A percentile compares a stretch with the other conserved stretches of the same genome.
Evolutionary conservation across 2,113 vertebrate genomes (phyloP).

Genomic region (Gavialis gangeticus): DNA sequence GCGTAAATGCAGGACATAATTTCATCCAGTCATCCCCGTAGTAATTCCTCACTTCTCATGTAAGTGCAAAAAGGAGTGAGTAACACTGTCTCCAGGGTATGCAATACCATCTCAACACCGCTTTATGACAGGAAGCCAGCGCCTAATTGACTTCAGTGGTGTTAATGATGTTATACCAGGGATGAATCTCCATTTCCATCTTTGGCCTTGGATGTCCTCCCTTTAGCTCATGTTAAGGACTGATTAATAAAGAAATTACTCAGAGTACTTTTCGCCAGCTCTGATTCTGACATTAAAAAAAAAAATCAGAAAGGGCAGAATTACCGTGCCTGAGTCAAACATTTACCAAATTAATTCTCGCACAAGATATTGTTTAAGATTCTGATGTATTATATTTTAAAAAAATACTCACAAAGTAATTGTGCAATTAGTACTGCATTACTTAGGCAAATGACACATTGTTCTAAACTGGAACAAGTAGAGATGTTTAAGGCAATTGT

Average conservation of each 20-base stretch:
- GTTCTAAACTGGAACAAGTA: constrained; percentile 42
- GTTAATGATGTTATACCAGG: fast-evolving
- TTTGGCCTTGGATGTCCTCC: constrained; percentile 12
- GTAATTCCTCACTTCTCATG: not conserved
- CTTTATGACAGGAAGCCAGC: not conserved
- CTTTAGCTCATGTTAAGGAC: constrained; percentile 58
- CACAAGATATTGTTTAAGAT: constrained; percentile 50
- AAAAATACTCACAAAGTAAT: constrained; percentile 42
- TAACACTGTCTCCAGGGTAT: not conserved
- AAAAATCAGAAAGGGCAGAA: constrained; percentile 15
- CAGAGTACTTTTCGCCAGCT: constrained; percentile 37
- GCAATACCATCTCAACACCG: fast-evolving
- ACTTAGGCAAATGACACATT: constrained; percentile 45
- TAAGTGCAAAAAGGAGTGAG: no score
- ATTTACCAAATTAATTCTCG: constrained; percentile 70
- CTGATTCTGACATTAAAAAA: constrained; percentile 45
- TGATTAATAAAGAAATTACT: constrained; percentile 70
- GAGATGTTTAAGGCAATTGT: not conserved
- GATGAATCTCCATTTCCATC: not conserved
- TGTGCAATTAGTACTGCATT: constrained; percentile 33
- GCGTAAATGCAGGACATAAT: not conserved
- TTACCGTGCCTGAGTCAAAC: constrained; percentile 55
- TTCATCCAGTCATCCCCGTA: not conserved
- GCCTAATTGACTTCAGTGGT: not conserved
- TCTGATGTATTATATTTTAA: constrained; percentile 1